phyloP scores from a whole-genome alignment of 2,888 invertebrate genomes.

The Epinotia demarniana region DNA sequence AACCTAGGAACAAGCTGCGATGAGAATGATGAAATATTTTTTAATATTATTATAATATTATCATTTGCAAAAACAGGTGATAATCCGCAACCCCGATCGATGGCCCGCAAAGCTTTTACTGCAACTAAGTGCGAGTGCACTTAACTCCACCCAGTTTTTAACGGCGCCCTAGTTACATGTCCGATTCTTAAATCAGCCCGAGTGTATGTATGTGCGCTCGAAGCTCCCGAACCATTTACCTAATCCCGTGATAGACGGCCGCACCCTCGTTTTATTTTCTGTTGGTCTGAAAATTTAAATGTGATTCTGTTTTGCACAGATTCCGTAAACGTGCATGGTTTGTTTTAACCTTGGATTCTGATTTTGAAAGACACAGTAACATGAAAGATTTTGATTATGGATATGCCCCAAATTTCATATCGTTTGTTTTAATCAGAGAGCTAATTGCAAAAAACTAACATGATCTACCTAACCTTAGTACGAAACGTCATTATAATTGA shows the following conservation, averaged over 20 bases:
- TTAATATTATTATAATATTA: background rate
- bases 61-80: constrained; percentile 12
- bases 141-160: constrained; percentile 32
- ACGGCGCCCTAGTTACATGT: constrained; percentile 39
- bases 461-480: too few relatives aligned
- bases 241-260: constrained; percentile 54
- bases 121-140: constrained; percentile 36
- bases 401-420: too few relatives aligned
- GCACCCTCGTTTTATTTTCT: constrained; percentile 48
- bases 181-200: constrained; percentile 42
- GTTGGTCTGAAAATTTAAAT: constrained; percentile 43
- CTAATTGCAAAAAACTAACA: too few relatives aligned
- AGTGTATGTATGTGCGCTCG: constrained; percentile 46
- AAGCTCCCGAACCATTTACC: constrained; percentile 54
- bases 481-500: too few relatives aligned
- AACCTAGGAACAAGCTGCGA: too few relatives aligned
- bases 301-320: constrained; percentile 16
- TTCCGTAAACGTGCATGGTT: background rate
- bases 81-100: constrained; percentile 7
- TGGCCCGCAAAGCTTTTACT: constrained; percentile 32
- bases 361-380: too few relatives aligned
- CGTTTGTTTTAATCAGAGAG: too few relatives aligned
- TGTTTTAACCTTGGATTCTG: too few relatives aligned
- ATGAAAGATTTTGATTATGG: too few relatives aligned
- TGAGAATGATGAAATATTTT: background rate